Evolutionary conservation across 2,113 vertebrate species (phyloP).

Genomic region (Ageneiosus marmoratus): DNA sequence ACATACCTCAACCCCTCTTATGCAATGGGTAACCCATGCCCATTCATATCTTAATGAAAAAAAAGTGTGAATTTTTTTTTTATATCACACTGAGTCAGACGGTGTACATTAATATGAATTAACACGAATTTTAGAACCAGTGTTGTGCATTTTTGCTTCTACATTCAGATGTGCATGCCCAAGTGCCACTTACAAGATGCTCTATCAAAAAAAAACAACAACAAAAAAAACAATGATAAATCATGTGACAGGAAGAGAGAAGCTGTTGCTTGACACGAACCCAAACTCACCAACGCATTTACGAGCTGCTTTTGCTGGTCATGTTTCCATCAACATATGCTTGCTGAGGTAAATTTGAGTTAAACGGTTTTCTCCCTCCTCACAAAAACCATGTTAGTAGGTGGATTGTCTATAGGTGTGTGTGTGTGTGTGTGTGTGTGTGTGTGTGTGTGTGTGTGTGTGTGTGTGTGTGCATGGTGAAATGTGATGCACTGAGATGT

Average conservation of each 20-base stretch:
- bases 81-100: background rate
- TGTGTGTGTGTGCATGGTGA: background rate
- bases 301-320: background rate
- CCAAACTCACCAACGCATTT: constrained; percentile 1
- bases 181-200: background rate
- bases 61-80: background rate
- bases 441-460: background rate
- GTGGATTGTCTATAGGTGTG: background rate
- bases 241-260: background rate
- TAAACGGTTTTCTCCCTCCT: background rate
- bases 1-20: too few species aligned
- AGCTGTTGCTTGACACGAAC: background rate
- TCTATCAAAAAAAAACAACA: background rate
- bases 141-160: background rate
- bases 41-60: background rate
- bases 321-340: constrained; percentile 17
- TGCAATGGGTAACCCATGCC: too few species aligned
- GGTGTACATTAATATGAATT: background rate
- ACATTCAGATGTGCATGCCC: background rate
- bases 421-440: background rate
- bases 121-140: background rate
- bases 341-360: background rate
- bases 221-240: background rate
- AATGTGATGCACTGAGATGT: background rate
- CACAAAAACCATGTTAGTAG: background rate